Evolutionary conservation across 1,140 invertebrate species (phyloP).

Genomic region (Anadara kagoshimensis): DNA sequence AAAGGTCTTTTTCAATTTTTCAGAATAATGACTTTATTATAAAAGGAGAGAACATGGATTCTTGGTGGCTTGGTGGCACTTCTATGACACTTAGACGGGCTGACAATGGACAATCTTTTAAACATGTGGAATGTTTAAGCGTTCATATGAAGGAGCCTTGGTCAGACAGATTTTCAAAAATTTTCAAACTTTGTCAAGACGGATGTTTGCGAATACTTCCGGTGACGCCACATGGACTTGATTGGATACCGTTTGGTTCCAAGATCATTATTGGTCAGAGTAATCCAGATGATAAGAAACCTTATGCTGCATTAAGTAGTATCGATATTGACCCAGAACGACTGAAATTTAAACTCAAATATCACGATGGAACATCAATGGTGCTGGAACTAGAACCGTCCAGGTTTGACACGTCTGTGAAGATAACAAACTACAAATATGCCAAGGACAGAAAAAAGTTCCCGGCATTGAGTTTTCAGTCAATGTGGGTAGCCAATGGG

Average conservation of each 20-base stretch:
- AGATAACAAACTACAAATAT: constrained; percentile 30
- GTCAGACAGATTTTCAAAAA: constrained; percentile 43
- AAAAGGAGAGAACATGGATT: constrained; percentile 55
- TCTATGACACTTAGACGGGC: constrained; percentile 39
- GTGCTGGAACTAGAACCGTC: constrained; percentile 31
- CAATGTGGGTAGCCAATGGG: constrained; percentile 57
- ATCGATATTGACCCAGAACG: constrained; percentile 41
- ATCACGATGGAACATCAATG: constrained; percentile 41
- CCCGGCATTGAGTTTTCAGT: constrained; percentile 54
- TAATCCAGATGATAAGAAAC: constrained; percentile 33
- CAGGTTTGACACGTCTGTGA: constrained; percentile 39
- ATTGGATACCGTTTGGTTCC: constrained; percentile 64
- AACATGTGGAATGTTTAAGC: constrained; percentile 30
- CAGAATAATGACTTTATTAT: constrained; percentile 40
- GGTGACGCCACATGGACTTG: constrained; percentile 55
- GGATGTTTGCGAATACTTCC: constrained; percentile 53
- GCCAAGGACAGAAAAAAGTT: constrained; percentile 17
- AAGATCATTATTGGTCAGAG: constrained; percentile 57
- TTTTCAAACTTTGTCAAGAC: constrained; percentile 61
- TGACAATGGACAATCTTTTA: constrained; percentile 22
- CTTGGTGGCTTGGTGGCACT: constrained; percentile 58
- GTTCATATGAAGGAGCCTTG: constrained; percentile 44
- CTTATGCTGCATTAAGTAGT: constrained; percentile 42
- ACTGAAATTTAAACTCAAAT: constrained; percentile 36
- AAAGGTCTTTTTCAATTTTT: constrained; percentile 13